Conservation (phyloP, 2,113 vertebrate genomes). For the Panthera leo region DNA sequence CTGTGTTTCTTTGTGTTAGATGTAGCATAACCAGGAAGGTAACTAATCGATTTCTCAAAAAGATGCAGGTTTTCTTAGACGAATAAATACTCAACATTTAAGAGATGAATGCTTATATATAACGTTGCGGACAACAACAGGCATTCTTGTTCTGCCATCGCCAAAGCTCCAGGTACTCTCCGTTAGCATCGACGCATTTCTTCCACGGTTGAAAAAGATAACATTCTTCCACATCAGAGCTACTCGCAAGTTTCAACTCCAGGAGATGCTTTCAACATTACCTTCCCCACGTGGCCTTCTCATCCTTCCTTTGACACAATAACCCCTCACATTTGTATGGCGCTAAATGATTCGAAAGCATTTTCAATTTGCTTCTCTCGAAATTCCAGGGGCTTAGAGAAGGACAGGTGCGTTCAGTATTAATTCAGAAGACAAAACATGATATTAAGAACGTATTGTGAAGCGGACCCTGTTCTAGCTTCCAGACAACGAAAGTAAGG, state of each 20-base stretch:
- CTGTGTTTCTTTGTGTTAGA: not conserved
- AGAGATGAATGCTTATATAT: not conserved
- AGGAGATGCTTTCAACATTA: rapidly evolving
- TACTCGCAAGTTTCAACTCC: no score
- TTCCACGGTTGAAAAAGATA: not conserved
- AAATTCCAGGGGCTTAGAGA: not conserved
- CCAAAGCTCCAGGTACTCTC: not conserved
- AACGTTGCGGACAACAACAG: not conserved
- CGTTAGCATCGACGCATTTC: not conserved
- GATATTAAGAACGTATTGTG: not conserved
- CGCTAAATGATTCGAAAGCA: not conserved
- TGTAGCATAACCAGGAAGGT: not conserved
- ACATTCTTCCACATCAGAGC: not conserved
- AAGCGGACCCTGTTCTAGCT: not conserved
- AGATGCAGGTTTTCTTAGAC: not conserved
- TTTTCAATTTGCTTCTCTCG: slow-evolving; percentile 24
- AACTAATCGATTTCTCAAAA: not conserved
- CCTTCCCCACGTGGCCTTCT: not conserved
- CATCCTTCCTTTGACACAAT: not conserved
- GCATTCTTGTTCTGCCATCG: not conserved
- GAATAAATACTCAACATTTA: not conserved
- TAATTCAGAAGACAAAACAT: slow-evolving; percentile 17
- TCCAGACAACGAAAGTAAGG: not conserved
- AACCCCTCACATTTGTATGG: not conserved
- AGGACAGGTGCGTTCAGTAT: not conserved